Evolutionary conservation across 37 sponge, comb jelly and placozoan genomes (phyloP).

Genomic region (Petrosia ficiformis): DNA sequence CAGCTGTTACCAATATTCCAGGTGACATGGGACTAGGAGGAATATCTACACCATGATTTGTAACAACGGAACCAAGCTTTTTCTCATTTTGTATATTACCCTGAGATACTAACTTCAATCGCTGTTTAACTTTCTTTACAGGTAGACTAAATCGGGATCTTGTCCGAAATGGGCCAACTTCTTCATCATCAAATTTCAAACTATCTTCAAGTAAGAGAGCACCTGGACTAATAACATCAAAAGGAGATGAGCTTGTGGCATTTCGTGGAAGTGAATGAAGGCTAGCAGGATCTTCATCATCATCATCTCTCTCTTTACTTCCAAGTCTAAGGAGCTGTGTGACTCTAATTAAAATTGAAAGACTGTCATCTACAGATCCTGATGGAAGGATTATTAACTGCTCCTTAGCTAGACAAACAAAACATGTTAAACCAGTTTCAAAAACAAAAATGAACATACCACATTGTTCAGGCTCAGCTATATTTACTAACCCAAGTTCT

Average conservation of each 20-base stretch:
- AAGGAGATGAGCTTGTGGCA: neutral
- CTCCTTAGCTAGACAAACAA: neutral
- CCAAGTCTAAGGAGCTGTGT: conserved; percentile 45
- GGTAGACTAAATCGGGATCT: too few relatives aligned
- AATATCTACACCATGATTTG: too few relatives aligned
- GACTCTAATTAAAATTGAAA: neutral
- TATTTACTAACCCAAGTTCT: conserved; percentile 11
- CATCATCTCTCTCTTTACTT: conserved; percentile 15
- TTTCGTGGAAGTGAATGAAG: neutral
- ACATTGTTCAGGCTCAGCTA: neutral
- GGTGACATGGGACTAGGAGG: neutral
- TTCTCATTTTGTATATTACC: too few relatives aligned
- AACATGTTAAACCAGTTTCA: neutral
- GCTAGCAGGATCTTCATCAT: neutral
- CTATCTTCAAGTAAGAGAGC: too few relatives aligned
- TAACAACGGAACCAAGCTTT: too few relatives aligned
- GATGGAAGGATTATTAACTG: neutral
- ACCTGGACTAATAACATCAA: too few relatives aligned
- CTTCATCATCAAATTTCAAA: too few relatives aligned
- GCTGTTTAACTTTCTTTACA: too few relatives aligned
- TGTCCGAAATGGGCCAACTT: too few relatives aligned
- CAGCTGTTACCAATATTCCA: neutral
- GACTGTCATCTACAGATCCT: neutral
- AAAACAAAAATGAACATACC: conserved; percentile 8
- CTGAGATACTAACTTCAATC: too few relatives aligned